Conservation (phyloP, 2,113 vertebrate species). For the Melanostigma gelatinosum region DNA sequence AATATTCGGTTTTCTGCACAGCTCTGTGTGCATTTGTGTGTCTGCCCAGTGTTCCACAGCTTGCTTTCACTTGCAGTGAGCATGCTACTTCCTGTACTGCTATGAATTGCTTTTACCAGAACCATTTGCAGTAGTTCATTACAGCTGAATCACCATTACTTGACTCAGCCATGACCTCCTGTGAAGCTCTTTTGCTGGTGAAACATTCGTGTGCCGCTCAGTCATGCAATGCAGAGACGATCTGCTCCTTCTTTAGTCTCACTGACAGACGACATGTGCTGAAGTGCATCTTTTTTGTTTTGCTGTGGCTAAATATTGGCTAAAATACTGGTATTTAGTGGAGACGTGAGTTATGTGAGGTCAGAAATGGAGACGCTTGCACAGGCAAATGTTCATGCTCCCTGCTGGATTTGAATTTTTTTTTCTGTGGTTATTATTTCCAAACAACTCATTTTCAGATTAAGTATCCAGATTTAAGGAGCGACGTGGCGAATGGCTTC, state of each 20-base stretch:
- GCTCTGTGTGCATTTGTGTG: not conserved
- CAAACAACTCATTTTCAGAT: constrained; percentile 45
- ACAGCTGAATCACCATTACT: constrained; percentile 49
- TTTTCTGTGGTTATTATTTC: constrained; percentile 20
- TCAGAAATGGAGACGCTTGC: constrained; percentile 7
- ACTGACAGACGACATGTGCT: not conserved
- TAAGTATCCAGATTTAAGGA: constrained; percentile 6
- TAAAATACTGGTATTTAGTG: not conserved
- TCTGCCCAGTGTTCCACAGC: constrained; percentile 4
- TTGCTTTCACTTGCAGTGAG: constrained; percentile 35
- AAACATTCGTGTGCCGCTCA: constrained; percentile 31
- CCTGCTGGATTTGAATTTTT: not conserved
- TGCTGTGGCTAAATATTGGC: constrained; percentile 22
- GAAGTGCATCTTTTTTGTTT: not conserved
- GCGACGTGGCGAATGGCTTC: not conserved
- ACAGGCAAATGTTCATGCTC: not conserved
- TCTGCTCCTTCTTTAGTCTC: constrained; percentile 4
- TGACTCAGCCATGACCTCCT: constrained; percentile 46
- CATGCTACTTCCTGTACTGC: constrained; percentile 44
- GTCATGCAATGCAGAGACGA: not conserved
- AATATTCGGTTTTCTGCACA: not conserved
- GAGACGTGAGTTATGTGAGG: not conserved
- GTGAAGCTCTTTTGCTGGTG: constrained; percentile 42
- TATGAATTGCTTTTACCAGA: constrained; percentile 51
- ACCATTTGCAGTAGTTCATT: constrained; percentile 41